phyloP scores from a whole-genome alignment of 2,113 vertebrate species.

The cat (Felis catus) region F.catus_Fca126_mat1.0 CM031425.1:21446001-21446500 shows the following conservation, averaged over 20 bases:
- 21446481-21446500: background rate
- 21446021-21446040: background rate
- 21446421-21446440: background rate
- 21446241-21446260: background rate
- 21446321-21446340: background rate
- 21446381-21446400: background rate
- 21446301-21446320: background rate
- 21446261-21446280: background rate
- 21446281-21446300: background rate
- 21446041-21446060: background rate
- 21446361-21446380: background rate
- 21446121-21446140: background rate
- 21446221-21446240: background rate
- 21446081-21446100: background rate
- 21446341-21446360: background rate
- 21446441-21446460: background rate
- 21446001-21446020: background rate
- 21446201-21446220: background rate
- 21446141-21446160: background rate
- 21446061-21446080: background rate
- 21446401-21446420: background rate
- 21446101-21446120: background rate
- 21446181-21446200: background rate
- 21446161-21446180: background rate
- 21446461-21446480: background rate